phyloP scores from a whole-genome alignment of 2,797 vertebrate genomes.

The Protosalanx chinensis region DNA sequence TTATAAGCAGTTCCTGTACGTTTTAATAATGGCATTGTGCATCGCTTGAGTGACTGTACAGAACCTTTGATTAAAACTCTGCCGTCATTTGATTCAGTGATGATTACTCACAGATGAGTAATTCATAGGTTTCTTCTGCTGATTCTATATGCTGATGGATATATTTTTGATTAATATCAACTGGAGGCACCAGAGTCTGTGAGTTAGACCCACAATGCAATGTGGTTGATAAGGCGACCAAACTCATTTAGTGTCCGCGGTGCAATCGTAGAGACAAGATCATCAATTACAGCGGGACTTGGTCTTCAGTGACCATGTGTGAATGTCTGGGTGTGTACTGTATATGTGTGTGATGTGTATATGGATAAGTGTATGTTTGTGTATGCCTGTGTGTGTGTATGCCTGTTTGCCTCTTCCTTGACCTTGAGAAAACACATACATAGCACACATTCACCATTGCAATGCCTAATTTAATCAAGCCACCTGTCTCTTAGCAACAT shows the following conservation, averaged over 20 bases:
- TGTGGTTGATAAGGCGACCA: slow-evolving; percentile 17
- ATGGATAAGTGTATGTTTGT: no score
- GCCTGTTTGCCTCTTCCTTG: slow-evolving; percentile 15
- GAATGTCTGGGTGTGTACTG: neutral
- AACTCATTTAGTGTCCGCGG: slow-evolving; percentile 6
- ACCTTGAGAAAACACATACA: slow-evolving; percentile 34
- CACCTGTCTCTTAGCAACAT: slow-evolving; percentile 38
- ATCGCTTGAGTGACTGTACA: neutral
- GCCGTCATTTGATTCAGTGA: no score
- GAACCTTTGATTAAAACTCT: neutral
- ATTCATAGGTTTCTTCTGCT: neutral
- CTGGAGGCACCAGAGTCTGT: neutral
- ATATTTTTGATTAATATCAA: neutral
- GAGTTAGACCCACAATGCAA: slow-evolving; percentile 37
- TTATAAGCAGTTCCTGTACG: neutral
- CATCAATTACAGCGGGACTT: neutral
- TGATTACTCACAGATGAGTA: neutral
- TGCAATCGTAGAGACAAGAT: slow-evolving; percentile 23
- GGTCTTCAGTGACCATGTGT: slow-evolving; percentile 5
- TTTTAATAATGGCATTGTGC: slow-evolving; percentile 7
- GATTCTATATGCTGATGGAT: neutral
- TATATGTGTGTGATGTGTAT: no score
- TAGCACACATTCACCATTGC: slow-evolving; percentile 7
- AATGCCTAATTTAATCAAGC: slow-evolving; percentile 26
- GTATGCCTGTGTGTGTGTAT: neutral